Evolutionary conservation across 2,113 vertebrate species (phyloP).

Genomic region (Ariopsis seemanni): DNA sequence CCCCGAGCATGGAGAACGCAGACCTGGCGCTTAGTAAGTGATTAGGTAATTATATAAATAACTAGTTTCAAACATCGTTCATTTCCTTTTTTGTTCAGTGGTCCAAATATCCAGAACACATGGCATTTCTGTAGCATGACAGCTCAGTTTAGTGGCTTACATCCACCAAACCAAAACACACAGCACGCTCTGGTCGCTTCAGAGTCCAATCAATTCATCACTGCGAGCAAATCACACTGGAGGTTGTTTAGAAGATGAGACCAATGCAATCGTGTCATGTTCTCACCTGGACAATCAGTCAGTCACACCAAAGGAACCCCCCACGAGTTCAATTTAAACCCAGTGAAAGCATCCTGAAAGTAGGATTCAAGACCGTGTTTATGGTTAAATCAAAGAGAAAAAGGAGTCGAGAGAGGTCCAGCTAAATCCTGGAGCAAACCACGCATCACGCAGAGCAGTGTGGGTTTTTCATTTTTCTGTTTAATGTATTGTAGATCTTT

Average conservation of each 20-base stretch:
- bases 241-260: too few species aligned
- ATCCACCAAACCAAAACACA: too few species aligned
- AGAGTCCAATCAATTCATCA: too few species aligned
- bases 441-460: conserved; percentile 29
- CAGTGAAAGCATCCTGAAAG: background rate
- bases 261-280: too few species aligned
- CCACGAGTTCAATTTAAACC: background rate
- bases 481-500: conserved; percentile 24
- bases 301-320: background rate
- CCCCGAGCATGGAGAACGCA: conserved; percentile 13
- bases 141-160: background rate
- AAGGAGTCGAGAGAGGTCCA: background rate
- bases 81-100: conserved; percentile 21
- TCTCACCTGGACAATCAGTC: background rate
- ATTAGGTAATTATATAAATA: conserved; percentile 31
- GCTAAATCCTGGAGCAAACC: conserved; percentile 21
- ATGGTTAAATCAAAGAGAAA: background rate
- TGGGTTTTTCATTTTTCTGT: conserved; percentile 39
- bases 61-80: background rate
- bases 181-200: too few species aligned
- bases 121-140: conserved; percentile 13
- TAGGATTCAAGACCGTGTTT: background rate
- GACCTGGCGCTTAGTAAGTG: conserved; percentile 11
- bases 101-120: conserved; percentile 10
- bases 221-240: too few species aligned